phyloP scores from a whole-genome alignment of 2,113 vertebrate genomes.

The Plecotus auritus region DNA sequence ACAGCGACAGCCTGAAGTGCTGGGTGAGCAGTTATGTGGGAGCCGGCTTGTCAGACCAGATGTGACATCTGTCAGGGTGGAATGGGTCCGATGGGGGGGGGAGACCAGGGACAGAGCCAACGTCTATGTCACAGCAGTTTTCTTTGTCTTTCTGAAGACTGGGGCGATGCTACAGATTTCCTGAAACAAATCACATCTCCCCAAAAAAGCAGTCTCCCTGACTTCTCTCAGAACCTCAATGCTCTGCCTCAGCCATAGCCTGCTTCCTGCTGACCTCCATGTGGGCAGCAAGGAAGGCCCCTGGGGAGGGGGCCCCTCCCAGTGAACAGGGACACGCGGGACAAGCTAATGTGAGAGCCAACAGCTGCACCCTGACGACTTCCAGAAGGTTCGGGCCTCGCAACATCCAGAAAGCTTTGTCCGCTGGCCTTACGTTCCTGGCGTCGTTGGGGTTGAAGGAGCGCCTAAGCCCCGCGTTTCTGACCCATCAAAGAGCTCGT shows the following conservation, averaged over 20 bases:
- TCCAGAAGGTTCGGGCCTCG: constrained; percentile 32
- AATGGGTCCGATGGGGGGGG: constrained; percentile 60
- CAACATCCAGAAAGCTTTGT: constrained; percentile 37
- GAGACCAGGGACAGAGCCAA: constrained; percentile 71
- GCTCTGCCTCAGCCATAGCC: background rate
- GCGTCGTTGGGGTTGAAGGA: background rate
- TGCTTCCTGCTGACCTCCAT: background rate
- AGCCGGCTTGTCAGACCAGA: constrained; percentile 74
- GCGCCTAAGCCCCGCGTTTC: background rate
- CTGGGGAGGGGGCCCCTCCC: background rate
- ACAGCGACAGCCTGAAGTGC: constrained; percentile 61
- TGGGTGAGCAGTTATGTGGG: constrained; percentile 75
- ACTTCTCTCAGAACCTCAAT: constrained; percentile 18
- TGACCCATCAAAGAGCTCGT: background rate
- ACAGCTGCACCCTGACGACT: constrained; percentile 33
- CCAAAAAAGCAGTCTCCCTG: background rate
- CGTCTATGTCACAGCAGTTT: constrained; percentile 38
- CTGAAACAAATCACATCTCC: constrained; percentile 49
- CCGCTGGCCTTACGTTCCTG: background rate
- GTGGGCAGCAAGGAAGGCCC: background rate
- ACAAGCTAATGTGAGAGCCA: background rate
- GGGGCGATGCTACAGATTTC: constrained; percentile 61
- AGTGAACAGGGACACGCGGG: background rate
- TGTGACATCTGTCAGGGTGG: constrained; percentile 70
- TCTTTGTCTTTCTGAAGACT: constrained; percentile 23